Conservation (phyloP, 1,140 invertebrate species). For the Coptotermes formosanus region DNA sequence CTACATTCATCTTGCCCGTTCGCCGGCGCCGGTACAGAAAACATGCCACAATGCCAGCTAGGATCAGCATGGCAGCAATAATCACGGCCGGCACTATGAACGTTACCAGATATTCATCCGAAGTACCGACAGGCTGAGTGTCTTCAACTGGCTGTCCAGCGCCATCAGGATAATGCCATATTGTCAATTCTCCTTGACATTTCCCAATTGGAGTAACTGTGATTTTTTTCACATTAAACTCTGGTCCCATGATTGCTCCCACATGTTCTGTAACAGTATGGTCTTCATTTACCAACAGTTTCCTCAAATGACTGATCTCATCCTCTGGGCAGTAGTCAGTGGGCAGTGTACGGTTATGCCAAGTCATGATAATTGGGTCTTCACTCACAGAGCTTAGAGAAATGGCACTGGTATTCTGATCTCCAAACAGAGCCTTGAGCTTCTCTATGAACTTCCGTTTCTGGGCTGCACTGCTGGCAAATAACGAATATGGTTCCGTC, state of each 20-base stretch:
- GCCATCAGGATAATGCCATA: conserved; percentile 48
- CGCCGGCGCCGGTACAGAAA: conserved; percentile 79
- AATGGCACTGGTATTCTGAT: conserved; percentile 69
- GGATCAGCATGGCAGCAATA: conserved; percentile 82
- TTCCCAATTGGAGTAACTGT: conserved; percentile 66
- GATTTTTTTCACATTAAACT: conserved; percentile 75
- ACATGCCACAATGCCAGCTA: conserved; percentile 85
- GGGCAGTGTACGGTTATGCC: conserved; percentile 73
- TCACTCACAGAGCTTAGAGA: conserved; percentile 56
- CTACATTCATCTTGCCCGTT: conserved; percentile 72
- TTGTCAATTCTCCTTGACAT: conserved; percentile 63
- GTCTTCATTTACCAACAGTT: conserved; percentile 65
- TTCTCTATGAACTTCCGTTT: conserved; percentile 79
- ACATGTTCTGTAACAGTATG: conserved; percentile 63
- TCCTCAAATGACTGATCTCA: conserved; percentile 68
- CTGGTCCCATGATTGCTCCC: conserved; percentile 68
- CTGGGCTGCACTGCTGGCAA: conserved; percentile 64
- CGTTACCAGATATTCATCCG: conserved; percentile 85
- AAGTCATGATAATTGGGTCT: conserved; percentile 68
- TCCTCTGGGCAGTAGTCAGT: conserved; percentile 70
- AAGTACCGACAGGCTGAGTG: conserved; percentile 49
- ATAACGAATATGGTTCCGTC: conserved; percentile 67
- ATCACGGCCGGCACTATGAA: conserved; percentile 88
- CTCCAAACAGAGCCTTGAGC: conserved; percentile 68
- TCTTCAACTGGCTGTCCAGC: conserved; percentile 43